Conservation (phyloP, 1,140 invertebrate genomes). For the Phenacoccus solenopsis region DNA sequence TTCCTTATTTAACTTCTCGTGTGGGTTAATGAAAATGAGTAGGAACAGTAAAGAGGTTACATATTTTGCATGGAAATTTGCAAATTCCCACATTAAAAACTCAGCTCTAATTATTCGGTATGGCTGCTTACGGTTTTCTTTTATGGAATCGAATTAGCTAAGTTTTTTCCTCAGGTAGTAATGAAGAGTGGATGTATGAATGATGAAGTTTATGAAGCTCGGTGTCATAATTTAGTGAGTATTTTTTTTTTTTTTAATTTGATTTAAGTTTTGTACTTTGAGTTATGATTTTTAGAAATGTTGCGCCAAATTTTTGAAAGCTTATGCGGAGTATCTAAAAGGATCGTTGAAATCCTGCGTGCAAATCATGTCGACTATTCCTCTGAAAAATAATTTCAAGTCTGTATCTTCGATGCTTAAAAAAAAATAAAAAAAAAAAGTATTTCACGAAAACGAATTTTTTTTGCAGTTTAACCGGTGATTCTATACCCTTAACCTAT, state of each 20-base stretch:
- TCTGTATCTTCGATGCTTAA: no score
- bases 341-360: background rate
- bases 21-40: no score
- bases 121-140: background rate
- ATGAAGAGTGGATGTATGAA: background rate
- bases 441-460: no score
- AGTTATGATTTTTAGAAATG: background rate
- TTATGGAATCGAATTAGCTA: background rate
- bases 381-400: background rate
- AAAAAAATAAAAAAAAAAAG: no score
- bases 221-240: background rate
- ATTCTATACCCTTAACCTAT: constrained; percentile 54
- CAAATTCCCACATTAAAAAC: background rate
- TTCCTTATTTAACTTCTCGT: no score
- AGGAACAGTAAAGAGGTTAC: no score
- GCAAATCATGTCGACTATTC: background rate
- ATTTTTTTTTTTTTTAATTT: background rate
- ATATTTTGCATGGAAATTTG: no score
- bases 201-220: background rate
- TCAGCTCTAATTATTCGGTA: background rate
- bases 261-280: background rate
- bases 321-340: background rate
- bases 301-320: background rate
- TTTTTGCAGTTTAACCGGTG: constrained; percentile 35
- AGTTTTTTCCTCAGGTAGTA: background rate